Percentiles rank a stretch among this genome's conserved stretches.
Conservation (phyloP, 2,888 invertebrate species). For the Busseola fusca region DNA sequence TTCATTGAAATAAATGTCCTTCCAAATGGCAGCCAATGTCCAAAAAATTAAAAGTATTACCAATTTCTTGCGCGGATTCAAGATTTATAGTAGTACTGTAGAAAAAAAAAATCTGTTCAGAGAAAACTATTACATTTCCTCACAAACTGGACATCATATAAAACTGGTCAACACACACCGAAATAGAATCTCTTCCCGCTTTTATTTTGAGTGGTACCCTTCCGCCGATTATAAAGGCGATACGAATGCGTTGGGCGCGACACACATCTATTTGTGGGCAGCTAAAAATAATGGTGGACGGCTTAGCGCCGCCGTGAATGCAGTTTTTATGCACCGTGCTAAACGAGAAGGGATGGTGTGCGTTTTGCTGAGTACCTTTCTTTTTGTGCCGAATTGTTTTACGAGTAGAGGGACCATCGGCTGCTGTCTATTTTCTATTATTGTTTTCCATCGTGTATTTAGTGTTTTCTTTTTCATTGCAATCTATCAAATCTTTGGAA, state of each 20-base stretch:
- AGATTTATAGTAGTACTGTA: not conserved
- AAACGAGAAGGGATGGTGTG: slow-evolving; percentile 67
- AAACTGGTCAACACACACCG: slow-evolving; percentile 31
- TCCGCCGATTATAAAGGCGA: slow-evolving; percentile 67
- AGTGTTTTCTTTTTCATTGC: not conserved
- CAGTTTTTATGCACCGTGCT: slow-evolving; percentile 84
- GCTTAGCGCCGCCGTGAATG: slow-evolving; percentile 71
- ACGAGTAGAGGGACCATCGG: not conserved
- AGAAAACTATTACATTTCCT: slow-evolving; percentile 10
- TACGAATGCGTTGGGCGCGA: slow-evolving; percentile 74
- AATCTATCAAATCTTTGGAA: not conserved
- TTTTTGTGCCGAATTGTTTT: slow-evolving; percentile 33
- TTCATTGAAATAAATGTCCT: not conserved
- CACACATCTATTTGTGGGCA: slow-evolving; percentile 80
- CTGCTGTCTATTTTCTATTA: not conserved
- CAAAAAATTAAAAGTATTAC: not conserved
- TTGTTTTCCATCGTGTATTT: not conserved
- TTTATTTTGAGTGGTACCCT: slow-evolving; percentile 64
- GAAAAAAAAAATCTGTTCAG: not conserved
- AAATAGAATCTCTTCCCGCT: slow-evolving; percentile 60
- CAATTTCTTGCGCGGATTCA: no score
- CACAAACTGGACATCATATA: slow-evolving; percentile 34
- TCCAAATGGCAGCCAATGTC: not conserved
- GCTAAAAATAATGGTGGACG: slow-evolving; percentile 81
- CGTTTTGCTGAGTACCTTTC: slow-evolving; percentile 30